Percentiles rank a stretch among this genome's conserved stretches.
Conservation (phyloP, 2,113 vertebrate genomes). For the Alethe diademata region DNA sequence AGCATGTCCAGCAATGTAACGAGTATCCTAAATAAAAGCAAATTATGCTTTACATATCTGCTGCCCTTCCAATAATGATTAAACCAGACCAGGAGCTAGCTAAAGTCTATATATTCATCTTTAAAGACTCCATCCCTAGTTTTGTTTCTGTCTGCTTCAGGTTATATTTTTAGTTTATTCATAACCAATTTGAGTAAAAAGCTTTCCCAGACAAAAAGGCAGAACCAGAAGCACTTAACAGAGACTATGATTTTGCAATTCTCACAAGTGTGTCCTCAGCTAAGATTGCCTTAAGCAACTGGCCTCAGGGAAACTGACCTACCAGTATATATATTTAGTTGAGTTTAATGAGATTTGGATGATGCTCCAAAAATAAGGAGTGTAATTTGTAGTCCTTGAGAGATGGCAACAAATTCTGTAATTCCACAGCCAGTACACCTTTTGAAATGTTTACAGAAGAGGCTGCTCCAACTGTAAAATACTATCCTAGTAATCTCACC, state of each 20-base stretch:
- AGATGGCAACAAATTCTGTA: background rate
- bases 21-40: background rate
- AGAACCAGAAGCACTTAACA: background rate
- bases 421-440: background rate
- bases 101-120: background rate
- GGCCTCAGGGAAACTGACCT: conserved; percentile 19
- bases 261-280: background rate
- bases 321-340: background rate
- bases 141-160: background rate
- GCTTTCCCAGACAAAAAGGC: background rate
- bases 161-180: background rate
- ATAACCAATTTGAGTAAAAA: background rate
- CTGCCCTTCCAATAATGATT: background rate
- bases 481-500: background rate
- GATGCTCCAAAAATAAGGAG: background rate
- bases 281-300: conserved; percentile 9
- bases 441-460: background rate
- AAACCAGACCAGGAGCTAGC: background rate
- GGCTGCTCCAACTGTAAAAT: background rate
- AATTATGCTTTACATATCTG: background rate
- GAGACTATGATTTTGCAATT: background rate
- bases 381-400: background rate
- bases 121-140: background rate
- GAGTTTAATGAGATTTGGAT: conserved; percentile 11
- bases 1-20: background rate